phyloP scores from a whole-genome alignment of 2,113 vertebrate species.

The Tupaia chinensis region DNA sequence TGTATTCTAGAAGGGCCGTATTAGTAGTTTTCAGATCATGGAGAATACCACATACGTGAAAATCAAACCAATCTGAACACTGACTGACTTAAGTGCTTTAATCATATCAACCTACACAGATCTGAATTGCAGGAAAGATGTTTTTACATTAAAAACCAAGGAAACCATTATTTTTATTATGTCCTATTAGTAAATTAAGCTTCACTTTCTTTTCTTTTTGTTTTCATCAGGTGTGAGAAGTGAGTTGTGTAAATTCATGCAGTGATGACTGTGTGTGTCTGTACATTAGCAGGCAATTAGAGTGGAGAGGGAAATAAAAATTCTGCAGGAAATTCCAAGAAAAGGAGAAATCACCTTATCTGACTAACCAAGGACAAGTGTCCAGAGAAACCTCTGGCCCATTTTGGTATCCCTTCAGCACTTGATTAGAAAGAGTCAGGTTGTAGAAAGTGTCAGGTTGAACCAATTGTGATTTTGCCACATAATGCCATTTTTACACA shows the following conservation, averaged over 20 bases:
- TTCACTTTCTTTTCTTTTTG: constrained; percentile 45
- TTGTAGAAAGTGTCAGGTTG: neutral
- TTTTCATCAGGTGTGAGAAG: constrained; percentile 36
- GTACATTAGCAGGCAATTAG: neutral
- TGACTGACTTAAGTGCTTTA: constrained; percentile 12
- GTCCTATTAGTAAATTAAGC: constrained; percentile 14
- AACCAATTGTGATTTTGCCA: neutral
- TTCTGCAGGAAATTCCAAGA: neutral
- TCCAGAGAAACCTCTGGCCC: neutral
- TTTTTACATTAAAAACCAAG: constrained; percentile 26
- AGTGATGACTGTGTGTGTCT: neutral
- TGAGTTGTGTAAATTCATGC: neutral
- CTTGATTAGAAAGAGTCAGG: neutral
- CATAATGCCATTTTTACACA: neutral
- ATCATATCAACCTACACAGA: neutral
- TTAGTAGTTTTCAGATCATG: neutral
- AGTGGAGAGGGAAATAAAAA: neutral
- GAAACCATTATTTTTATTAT: constrained; percentile 25
- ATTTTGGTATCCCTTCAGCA: neutral
- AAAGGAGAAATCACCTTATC: neutral
- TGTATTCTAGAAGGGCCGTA: neutral
- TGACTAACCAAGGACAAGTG: neutral
- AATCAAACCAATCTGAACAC: neutral
- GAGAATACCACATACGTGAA: neutral
- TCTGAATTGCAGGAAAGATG: neutral